Conservation (phyloP, 2,113 vertebrate genomes). For the Dryoscopus gambensis region DNA sequence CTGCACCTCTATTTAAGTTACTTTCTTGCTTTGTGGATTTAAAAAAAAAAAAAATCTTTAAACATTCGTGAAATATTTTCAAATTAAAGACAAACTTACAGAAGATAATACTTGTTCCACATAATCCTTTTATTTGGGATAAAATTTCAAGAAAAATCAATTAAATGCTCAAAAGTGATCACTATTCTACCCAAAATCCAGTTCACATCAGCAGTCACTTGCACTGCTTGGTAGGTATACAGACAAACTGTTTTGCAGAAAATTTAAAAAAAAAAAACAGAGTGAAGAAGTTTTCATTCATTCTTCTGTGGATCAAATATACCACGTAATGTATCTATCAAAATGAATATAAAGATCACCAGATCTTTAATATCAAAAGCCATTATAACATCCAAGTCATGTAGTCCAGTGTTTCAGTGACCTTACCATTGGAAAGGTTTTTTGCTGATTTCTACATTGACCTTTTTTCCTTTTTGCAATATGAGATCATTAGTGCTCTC, state of each 20-base stretch:
- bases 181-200: neutral
- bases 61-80: neutral
- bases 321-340: neutral
- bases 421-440: neutral
- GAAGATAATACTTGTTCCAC: neutral
- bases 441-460: neutral
- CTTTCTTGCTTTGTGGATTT: neutral
- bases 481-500: neutral
- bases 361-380: neutral
- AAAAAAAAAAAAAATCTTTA: neutral
- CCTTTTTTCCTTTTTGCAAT: neutral
- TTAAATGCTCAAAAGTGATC: neutral
- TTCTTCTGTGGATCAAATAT: neutral
- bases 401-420: neutral
- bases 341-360: neutral
- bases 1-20: neutral
- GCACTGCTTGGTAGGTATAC: neutral
- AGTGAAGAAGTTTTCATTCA: neutral
- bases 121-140: neutral
- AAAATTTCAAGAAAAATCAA: neutral
- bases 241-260: neutral
- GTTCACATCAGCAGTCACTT: neutral
- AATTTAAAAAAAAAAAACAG: accelerated
- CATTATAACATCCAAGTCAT: neutral
- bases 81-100: neutral